Evolutionary conservation across 2,888 invertebrate species (phyloP).

Genomic region (Amphipyra tragopoginis): DNA sequence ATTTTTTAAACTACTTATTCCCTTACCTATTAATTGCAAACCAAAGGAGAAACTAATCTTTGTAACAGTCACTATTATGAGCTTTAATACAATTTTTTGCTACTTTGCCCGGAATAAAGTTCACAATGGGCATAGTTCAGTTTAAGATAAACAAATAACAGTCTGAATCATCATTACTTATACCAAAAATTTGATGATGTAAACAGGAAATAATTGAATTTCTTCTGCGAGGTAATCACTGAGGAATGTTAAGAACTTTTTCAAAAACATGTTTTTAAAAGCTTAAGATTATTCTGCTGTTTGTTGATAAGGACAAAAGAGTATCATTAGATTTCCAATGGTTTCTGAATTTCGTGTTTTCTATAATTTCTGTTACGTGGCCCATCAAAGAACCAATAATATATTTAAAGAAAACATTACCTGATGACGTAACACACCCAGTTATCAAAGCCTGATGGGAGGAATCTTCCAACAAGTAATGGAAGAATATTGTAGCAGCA

Average conservation of each 20-base stretch:
- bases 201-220: constrained; percentile 32
- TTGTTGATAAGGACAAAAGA: not conserved
- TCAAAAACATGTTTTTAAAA: constrained; percentile 8
- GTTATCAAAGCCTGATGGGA: constrained; percentile 18
- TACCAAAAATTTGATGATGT: not conserved
- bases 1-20: too few species aligned
- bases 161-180: constrained; percentile 13
- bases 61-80: too few species aligned
- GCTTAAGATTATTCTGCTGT: not conserved
- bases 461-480: constrained; percentile 58
- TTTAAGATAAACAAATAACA: constrained; percentile 10
- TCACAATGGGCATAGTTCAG: not conserved
- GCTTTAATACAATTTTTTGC: not conserved
- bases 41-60: too few species aligned
- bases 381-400: constrained; percentile 31
- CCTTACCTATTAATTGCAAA: too few species aligned
- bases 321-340: not conserved
- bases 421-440: constrained; percentile 15
- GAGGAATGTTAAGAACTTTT: constrained; percentile 2
- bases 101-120: not conserved
- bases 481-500: constrained; percentile 66
- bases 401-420: constrained; percentile 16
- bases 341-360: not conserved
- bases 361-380: not conserved
- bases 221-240: constrained; percentile 12